phyloP scores from a whole-genome alignment of 2,113 vertebrate species.

The Hippocampus mohnikei region DNA sequence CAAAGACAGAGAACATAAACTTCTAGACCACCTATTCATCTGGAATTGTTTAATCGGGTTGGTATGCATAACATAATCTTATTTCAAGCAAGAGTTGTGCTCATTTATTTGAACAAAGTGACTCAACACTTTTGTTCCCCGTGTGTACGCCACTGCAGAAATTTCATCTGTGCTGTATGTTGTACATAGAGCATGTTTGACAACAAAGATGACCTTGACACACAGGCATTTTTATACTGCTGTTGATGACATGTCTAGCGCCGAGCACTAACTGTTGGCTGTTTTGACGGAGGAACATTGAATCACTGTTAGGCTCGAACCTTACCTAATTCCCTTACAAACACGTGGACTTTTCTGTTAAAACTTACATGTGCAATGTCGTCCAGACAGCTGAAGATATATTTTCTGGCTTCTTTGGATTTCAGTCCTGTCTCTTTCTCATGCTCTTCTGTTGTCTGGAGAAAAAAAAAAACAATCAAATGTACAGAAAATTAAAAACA shows the following conservation, averaged over 20 bases:
- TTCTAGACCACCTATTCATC: too few species aligned
- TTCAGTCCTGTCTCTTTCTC: constrained; percentile 96
- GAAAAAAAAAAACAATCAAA: constrained; percentile 16
- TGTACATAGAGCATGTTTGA: too few species aligned
- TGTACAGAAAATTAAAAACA: neutral
- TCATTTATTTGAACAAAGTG: neutral
- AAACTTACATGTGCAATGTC: constrained; percentile 92
- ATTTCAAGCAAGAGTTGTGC: too few species aligned
- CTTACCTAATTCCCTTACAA: neutral
- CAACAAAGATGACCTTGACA: too few species aligned
- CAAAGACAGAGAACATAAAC: too few species aligned
- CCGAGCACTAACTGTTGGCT: neutral
- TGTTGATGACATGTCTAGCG: too few species aligned
- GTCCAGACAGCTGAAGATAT: constrained; percentile 96
- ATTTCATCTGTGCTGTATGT: too few species aligned
- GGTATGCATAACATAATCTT: too few species aligned
- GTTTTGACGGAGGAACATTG: neutral
- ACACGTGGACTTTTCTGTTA: neutral
- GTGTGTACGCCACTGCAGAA: too few species aligned
- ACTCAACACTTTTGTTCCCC: neutral
- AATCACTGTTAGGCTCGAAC: neutral
- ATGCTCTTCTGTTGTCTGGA: constrained; percentile 90
- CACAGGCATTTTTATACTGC: too few species aligned
- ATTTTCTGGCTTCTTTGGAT: constrained; percentile 98
- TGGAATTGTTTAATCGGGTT: too few species aligned